A percentile compares a stretch with the other conserved stretches of the same genome.
phyloP scores from a whole-genome alignment of 2,888 invertebrate species.

The Phortica okadai region DNA sequence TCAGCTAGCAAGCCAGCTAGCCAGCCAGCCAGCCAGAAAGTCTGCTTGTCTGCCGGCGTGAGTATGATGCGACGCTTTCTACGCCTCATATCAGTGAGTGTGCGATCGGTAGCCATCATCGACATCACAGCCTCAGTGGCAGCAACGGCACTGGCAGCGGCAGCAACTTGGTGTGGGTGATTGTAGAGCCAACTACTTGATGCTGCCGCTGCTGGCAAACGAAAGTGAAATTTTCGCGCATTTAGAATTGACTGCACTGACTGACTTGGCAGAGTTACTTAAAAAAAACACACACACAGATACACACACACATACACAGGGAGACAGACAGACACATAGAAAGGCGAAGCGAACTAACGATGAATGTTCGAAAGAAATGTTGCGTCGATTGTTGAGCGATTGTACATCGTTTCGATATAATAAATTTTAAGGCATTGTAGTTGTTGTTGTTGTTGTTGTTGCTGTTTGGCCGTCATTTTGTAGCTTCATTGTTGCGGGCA shows the following conservation, averaged over 20 bases:
- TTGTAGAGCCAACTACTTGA: constrained; percentile 17
- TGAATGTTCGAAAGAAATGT: not conserved
- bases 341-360: too few relatives aligned
- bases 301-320: too few relatives aligned
- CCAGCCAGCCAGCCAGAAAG: not conserved
- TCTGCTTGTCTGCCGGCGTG: not conserved
- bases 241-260: constrained; percentile 32
- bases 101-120: constrained; percentile 33
- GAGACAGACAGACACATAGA: too few relatives aligned
- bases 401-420: constrained; percentile 22
- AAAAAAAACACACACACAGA: too few relatives aligned
- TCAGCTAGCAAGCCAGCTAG: too few relatives aligned
- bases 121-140: not conserved
- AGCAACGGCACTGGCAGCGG: not conserved
- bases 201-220: constrained; percentile 40
- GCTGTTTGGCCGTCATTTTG: not conserved
- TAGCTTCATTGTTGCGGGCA: constrained; percentile 9
- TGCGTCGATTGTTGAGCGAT: constrained; percentile 27
- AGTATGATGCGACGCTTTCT: constrained; percentile 29
- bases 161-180: constrained; percentile 5
- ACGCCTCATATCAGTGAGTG: constrained; percentile 32
- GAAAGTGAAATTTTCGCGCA: constrained; percentile 58
- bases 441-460: not conserved
- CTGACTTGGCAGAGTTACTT: constrained; percentile 7
- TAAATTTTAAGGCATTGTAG: constrained; percentile 24